Base-by-base conservation (phyloP, 2,113 vertebrate species). In the Acanthisitta chloris region DNA sequence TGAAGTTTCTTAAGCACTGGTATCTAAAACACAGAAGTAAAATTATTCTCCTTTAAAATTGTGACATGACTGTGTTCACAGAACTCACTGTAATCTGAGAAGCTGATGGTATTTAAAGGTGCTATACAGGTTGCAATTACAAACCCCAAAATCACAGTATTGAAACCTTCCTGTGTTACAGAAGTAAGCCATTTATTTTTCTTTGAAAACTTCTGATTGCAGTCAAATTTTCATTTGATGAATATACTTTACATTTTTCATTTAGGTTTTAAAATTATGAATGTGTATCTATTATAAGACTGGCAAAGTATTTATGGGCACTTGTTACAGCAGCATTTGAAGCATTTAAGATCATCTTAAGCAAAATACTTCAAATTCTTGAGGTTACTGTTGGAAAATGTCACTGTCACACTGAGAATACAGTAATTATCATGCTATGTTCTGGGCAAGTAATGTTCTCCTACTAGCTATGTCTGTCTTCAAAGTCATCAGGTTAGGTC, bases 71-170 rank as follows among this genome's bases (percentile, higher is more conserved):
- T 83, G 17, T 5, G 2, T 81, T 91, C 54, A 74, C 8, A 36
- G 2, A 33, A 43, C 6, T 45, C 9, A 61, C 3, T 48, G 6
- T 15, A 52, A 49, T 43, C 25, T 66, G n/a, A n/a, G n/a, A n/a
- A n/a, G n/a, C n/a, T n/a, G 8, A 43, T 8, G 7, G 2, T 29
- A 55, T 69, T 87, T 80, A 15, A 57, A 86, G 51, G 7, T 29
- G 9, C 8, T 59, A 14, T 26, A 24, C 10, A 26, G 0, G 0
- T 46, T 85, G 16, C 14, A 52, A 28, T 36, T 66, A 52, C 36
- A 86, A 84, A 73, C 14, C 17, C 45, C 36, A 70, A 91, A 86
- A 69, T 54, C 8, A 51, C 10, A 48, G 7, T 73, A 67, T 7
- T 34, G 7, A 65, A 79, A 14, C 14, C 23, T 61, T 31, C 13